Evolutionary conservation across 2,797 vertebrate species (phyloP).

Genomic region (Melanotaenia nigrans): DNA sequence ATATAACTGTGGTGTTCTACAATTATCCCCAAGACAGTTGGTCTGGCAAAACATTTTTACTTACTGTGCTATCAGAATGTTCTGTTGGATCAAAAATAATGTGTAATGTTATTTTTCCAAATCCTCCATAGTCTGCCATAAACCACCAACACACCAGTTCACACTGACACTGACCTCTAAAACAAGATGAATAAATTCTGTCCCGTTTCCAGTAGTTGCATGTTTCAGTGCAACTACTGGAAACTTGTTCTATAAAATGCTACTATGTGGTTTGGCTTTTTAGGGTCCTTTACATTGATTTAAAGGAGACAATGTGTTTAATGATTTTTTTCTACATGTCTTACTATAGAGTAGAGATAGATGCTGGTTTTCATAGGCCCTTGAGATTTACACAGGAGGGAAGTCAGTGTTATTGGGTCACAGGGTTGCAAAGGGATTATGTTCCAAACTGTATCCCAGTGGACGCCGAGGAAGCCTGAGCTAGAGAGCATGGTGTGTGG

Average conservation of each 20-base stretch:
- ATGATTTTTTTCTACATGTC: constrained; percentile 8
- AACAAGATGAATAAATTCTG: not conserved
- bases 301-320: not conserved
- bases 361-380: not conserved
- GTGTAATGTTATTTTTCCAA: not conserved
- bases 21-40: constrained; percentile 6
- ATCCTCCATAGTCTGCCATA: not conserved
- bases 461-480: constrained; percentile 44
- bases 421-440: constrained; percentile 33
- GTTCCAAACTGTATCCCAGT: constrained; percentile 54
- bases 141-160: not conserved
- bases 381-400: constrained; percentile 5
- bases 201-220: not conserved
- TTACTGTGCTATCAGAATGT: constrained; percentile 1
- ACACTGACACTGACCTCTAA: not conserved
- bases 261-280: not conserved
- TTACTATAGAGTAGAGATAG: constrained; percentile 1
- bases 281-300: not conserved
- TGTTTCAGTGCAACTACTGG: not conserved
- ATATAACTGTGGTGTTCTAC: constrained; percentile 5
- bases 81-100: constrained; percentile 5
- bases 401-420: constrained; percentile 45
- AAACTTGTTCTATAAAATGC: not conserved
- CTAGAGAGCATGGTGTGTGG: constrained; percentile 63
- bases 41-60: constrained; percentile 6